These are phyloP conservation scores for Tetrax tetrax DNA, from an alignment of 2,113 vertebrate species.

Conservation along the genomic window DNA sequence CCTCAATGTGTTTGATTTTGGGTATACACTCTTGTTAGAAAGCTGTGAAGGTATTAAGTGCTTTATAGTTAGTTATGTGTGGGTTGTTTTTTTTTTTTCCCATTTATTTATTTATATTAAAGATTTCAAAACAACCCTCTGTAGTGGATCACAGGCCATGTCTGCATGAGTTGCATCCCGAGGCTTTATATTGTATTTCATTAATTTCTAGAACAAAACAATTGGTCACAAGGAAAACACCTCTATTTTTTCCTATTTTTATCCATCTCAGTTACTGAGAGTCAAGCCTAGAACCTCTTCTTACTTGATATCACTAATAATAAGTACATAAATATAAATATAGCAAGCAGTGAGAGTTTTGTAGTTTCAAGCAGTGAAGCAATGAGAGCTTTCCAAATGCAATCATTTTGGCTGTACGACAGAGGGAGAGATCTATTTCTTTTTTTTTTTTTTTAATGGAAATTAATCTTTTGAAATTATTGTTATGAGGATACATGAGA, in stretches of 20 bases:
- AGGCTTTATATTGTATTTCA: background rate
- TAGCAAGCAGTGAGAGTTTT: background rate
- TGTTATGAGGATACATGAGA: background rate
- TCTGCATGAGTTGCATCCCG: background rate
- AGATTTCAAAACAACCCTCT: background rate
- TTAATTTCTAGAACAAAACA: background rate
- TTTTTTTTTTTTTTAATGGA: background rate
- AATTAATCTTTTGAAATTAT: background rate
- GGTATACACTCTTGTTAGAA: background rate
- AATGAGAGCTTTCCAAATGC: background rate
- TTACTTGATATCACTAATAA: background rate
- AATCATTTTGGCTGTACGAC: background rate
- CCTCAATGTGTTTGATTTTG: background rate
- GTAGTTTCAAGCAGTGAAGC: background rate
- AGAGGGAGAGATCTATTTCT: background rate
- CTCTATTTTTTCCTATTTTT: background rate
- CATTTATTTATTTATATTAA: background rate
- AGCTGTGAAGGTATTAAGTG: background rate
- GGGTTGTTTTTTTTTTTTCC: background rate
- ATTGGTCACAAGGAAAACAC: background rate
- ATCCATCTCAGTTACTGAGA: background rate
- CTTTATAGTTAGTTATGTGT: background rate
- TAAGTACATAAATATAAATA: background rate
- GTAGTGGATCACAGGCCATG: background rate
- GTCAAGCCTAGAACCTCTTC: background rate